Conservation (phyloP, 1,140 invertebrate species). For the Calephelis nemesis region DNA sequence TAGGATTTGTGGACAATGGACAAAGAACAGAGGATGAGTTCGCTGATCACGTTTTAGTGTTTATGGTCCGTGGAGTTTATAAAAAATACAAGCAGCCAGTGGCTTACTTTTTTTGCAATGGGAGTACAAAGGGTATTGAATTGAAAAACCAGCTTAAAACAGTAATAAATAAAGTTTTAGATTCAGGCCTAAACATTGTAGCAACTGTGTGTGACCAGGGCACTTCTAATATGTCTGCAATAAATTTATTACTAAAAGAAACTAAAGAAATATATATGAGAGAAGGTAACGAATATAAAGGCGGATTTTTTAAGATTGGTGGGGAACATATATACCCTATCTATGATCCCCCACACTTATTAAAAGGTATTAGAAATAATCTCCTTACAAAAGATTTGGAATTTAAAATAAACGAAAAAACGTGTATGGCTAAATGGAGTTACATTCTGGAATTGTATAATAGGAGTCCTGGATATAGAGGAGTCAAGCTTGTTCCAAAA, state of each 20-base stretch:
- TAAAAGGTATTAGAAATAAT: background rate
- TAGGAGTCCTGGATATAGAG: constrained; percentile 27
- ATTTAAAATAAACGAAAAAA: background rate
- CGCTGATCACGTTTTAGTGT: background rate
- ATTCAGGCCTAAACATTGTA: background rate
- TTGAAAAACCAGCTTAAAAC: background rate
- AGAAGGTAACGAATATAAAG: background rate
- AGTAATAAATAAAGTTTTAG: constrained; percentile 1
- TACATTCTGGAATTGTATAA: constrained; percentile 22
- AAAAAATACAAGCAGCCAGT: constrained; percentile 1
- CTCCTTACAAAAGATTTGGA: constrained; percentile 2
- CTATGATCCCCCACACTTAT: background rate
- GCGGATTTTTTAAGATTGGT: background rate
- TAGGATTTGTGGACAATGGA: background rate
- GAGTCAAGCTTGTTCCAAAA: constrained; percentile 23
- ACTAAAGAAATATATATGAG: background rate
- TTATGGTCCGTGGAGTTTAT: background rate
- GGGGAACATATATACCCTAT: background rate
- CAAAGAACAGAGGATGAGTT: background rate
- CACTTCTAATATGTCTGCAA: background rate
- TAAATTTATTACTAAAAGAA: background rate
- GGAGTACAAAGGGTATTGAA: background rate
- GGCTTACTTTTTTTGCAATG: constrained; percentile 5
- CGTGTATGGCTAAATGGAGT: constrained; percentile 28
- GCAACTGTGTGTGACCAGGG: background rate